Percentiles rank a stretch among this genome's conserved stretches.
Evolutionary conservation across 2,888 invertebrate species (phyloP).

Genomic region (Apotomis betuletana): DNA sequence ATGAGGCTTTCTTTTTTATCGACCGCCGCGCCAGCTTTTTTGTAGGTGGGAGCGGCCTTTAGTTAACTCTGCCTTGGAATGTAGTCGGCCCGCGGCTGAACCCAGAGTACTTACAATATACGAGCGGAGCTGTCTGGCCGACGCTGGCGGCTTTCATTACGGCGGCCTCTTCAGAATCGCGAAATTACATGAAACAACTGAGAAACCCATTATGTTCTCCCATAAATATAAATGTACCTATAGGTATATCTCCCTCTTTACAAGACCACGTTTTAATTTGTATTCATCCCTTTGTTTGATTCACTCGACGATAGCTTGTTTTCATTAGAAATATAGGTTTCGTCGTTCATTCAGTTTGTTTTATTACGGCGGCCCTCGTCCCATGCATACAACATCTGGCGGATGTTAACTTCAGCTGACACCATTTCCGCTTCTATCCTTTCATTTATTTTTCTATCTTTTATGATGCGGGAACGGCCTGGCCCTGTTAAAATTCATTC

Average conservation of each 20-base stretch:
- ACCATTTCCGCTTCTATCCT: slow-evolving; percentile 74
- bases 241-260: slow-evolving; percentile 7
- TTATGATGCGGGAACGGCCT: slow-evolving; percentile 68
- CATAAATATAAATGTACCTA: slow-evolving; percentile 11
- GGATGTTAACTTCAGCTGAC: slow-evolving; percentile 79
- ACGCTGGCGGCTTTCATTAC: slow-evolving; percentile 53
- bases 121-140: slow-evolving; percentile 49
- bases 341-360: slow-evolving; percentile 35
- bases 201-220: slow-evolving; percentile 34
- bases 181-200: slow-evolving; percentile 44
- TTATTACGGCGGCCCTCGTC: slow-evolving; percentile 44
- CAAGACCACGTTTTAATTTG: slow-evolving; percentile 1
- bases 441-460: slow-evolving; percentile 73
- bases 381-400: slow-evolving; percentile 71
- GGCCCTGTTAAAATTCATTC: slow-evolving; percentile 69
- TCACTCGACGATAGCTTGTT: slow-evolving; percentile 16
- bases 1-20: slow-evolving; percentile 22
- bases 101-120: slow-evolving; percentile 55
- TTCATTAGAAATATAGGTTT: slow-evolving; percentile 10
- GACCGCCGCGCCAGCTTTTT: slow-evolving; percentile 33
- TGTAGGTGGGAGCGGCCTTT: slow-evolving; percentile 47
- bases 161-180: slow-evolving; percentile 48
- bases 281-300: slow-evolving; percentile 22
- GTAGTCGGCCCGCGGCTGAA: slow-evolving; percentile 54
- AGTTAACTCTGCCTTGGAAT: slow-evolving; percentile 55